A percentile compares a stretch with the other conserved stretches of the same genome.
Conservation (phyloP, 2,888 invertebrate species). For the Drosophila borborema region DNA sequence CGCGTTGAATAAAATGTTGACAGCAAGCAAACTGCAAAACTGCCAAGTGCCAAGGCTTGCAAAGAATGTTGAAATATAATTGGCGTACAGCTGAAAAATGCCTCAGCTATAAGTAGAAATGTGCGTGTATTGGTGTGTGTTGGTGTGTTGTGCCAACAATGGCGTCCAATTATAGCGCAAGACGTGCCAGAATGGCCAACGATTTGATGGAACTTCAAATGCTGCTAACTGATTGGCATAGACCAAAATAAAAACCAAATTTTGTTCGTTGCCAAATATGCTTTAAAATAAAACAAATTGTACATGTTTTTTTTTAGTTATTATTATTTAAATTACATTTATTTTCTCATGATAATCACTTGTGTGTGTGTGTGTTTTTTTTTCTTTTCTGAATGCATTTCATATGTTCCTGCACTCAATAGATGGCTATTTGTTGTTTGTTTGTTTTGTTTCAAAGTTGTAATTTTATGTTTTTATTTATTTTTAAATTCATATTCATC, state of each 20-base stretch:
- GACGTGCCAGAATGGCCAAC: slow-evolving; percentile 55
- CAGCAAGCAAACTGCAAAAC: slow-evolving; percentile 74
- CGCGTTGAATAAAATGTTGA: slow-evolving; percentile 75
- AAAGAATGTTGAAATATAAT: slow-evolving; percentile 76
- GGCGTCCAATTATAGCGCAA: slow-evolving; percentile 68
- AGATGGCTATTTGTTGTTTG: slow-evolving; percentile 44
- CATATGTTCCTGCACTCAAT: slow-evolving; percentile 43
- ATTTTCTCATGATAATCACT: slow-evolving; percentile 80
- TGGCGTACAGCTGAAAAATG: slow-evolving; percentile 58
- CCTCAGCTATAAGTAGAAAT: slow-evolving; percentile 13
- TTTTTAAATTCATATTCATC: slow-evolving; percentile 75
- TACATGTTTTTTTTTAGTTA: slow-evolving; percentile 44
- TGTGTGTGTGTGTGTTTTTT: slow-evolving; percentile 24
- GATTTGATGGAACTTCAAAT: slow-evolving; percentile 56
- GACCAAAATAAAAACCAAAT: slow-evolving; percentile 20
- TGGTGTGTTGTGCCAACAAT: slow-evolving; percentile 63
- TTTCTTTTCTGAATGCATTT: slow-evolving; percentile 57
- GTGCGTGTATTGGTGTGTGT: slow-evolving; percentile 17
- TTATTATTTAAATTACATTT: slow-evolving; percentile 80
- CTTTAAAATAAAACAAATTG: slow-evolving; percentile 4
- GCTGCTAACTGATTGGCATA: slow-evolving; percentile 55
- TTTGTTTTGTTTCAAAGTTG: slow-evolving; percentile 15
- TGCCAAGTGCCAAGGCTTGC: slow-evolving; percentile 62
- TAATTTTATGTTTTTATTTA: slow-evolving; percentile 25
- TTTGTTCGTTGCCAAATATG: not conserved